phyloP scores from a whole-genome alignment of 2,888 invertebrate genomes.

The Thumatha senex region DNA sequence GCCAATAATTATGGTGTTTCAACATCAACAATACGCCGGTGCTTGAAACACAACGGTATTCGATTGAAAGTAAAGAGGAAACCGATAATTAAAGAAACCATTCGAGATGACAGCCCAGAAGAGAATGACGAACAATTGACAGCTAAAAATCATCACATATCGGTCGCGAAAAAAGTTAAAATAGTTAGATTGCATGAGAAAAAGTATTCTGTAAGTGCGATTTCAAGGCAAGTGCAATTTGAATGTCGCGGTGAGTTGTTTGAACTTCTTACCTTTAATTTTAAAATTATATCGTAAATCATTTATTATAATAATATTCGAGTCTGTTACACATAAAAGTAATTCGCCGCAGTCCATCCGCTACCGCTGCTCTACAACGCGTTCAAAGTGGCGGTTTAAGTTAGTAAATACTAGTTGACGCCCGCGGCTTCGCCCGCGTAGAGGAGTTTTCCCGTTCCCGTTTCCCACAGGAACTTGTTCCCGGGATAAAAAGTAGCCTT shows the following conservation, averaged over 20 bases:
- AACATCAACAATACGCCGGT: neutral
- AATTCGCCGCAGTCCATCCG: no score
- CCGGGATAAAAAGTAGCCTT: no score
- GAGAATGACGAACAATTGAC: neutral
- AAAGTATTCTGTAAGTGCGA: neutral
- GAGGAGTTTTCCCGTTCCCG: no score
- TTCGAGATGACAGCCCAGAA: neutral
- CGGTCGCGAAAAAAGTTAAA: neutral
- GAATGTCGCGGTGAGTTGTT: conserved; percentile 1
- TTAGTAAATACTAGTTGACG: no score
- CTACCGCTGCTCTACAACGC: no score
- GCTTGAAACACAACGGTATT: neutral
- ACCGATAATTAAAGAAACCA: neutral
- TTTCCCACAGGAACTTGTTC: no score
- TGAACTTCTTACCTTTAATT: neutral
- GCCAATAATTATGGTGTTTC: neutral
- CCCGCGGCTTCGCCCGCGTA: no score
- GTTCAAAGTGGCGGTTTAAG: no score
- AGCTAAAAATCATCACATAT: neutral
- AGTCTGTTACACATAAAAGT: no score
- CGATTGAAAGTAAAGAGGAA: neutral
- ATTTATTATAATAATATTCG: no score
- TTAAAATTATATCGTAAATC: no score
- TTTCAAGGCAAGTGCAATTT: conserved; percentile 1
- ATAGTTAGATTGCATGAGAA: neutral